phyloP scores from a whole-genome alignment of 2,113 vertebrate species.

The Oreochromis spilurus region DNA sequence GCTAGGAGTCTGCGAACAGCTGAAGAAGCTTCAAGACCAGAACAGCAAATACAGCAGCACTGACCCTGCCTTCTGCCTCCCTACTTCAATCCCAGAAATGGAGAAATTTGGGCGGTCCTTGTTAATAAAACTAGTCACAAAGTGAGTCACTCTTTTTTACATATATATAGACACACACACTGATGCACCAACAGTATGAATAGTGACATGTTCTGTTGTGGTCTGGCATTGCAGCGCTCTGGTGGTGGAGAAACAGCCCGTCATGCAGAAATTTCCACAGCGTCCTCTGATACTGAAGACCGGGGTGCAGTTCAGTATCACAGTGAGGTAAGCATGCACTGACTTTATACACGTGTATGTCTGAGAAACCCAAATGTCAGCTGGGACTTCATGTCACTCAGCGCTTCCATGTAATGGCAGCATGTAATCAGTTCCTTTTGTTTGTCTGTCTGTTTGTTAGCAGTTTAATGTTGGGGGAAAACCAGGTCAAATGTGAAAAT shows the following conservation, averaged over 20 bases:
- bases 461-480: neutral
- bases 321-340: conserved; percentile 75
- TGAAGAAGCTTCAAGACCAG: conserved; percentile 85
- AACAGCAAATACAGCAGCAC: conserved; percentile 77
- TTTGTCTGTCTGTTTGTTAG: neutral
- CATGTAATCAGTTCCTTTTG: neutral
- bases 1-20: conserved; percentile 79
- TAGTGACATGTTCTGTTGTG: neutral
- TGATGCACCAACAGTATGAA: neutral
- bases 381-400: neutral
- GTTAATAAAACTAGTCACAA: conserved; percentile 81
- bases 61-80: conserved; percentile 38
- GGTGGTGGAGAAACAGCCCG: conserved; percentile 91
- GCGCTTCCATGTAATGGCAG: neutral
- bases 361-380: neutral
- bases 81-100: conserved; percentile 71
- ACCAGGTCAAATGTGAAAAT: neutral
- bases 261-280: conserved; percentile 81
- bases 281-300: conserved; percentile 87
- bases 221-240: conserved; percentile 76
- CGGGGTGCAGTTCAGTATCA: conserved; percentile 80
- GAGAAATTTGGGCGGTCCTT: conserved; percentile 67
- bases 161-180: neutral
- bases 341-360: neutral
- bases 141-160: conserved; percentile 61